Conservation (phyloP, 2,113 vertebrate genomes). For the Lota lota region DNA sequence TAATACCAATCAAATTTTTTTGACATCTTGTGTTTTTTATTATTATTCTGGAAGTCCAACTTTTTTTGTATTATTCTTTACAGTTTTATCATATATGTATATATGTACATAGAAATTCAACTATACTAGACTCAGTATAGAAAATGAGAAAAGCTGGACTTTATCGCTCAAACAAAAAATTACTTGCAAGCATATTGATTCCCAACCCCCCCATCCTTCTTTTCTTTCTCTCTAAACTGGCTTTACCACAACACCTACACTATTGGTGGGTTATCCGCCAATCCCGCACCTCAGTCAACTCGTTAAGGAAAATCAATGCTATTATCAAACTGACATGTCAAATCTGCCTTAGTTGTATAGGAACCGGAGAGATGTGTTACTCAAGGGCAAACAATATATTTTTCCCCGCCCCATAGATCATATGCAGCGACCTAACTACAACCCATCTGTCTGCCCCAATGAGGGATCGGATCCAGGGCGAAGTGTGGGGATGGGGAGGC, state of each 20-base stretch:
- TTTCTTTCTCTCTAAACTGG: neutral
- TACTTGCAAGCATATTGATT: slow-evolving; percentile 50
- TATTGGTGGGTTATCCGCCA: no score
- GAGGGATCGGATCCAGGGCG: neutral
- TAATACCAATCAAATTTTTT: slow-evolving; percentile 64
- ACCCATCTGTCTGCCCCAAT: no score
- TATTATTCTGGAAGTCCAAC: slow-evolving; percentile 55
- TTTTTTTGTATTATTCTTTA: slow-evolving; percentile 63
- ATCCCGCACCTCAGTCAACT: no score
- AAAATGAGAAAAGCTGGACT: slow-evolving; percentile 73
- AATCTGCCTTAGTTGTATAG: no score
- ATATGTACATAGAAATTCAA: slow-evolving; percentile 75
- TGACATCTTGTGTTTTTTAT: slow-evolving; percentile 29
- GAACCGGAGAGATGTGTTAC: no score
- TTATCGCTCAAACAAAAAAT: slow-evolving; percentile 62
- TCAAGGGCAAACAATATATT: no score
- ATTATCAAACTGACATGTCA: no score
- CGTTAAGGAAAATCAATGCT: no score
- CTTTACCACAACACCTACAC: no score
- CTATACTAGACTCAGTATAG: slow-evolving; percentile 69
- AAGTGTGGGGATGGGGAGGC: neutral
- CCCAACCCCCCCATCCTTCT: slow-evolving; percentile 15
- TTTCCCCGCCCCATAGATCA: no score
- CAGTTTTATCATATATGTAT: slow-evolving; percentile 75
- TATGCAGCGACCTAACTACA: no score